These are phyloP conservation scores for Microcaecilia unicolor DNA, from an alignment of 2,797 vertebrate genomes.

Conservation along the genomic window DNA sequence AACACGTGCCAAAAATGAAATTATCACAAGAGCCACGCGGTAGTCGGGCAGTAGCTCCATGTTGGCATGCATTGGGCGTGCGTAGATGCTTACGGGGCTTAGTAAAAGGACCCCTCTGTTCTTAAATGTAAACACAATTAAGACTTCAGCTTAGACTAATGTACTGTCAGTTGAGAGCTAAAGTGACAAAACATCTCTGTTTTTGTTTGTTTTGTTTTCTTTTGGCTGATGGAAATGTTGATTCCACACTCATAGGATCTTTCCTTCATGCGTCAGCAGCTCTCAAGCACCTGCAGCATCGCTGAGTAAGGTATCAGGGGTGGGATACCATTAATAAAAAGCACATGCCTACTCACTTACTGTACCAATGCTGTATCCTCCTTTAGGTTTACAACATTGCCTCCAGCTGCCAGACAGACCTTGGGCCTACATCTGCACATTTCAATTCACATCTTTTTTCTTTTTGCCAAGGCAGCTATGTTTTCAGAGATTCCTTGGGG, in stretches of 20 bases:
- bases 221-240: background rate
- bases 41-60: too few relatives aligned
- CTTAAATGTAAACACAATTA: too few relatives aligned
- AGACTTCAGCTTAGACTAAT: too few relatives aligned
- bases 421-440: background rate
- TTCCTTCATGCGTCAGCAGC: constrained; percentile 3
- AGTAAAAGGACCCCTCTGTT: too few relatives aligned
- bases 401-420: constrained; percentile 4
- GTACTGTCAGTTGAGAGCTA: too few relatives aligned
- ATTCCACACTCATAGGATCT: background rate
- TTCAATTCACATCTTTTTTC: background rate
- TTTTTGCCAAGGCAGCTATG: constrained; percentile 24
- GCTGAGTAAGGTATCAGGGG: background rate
- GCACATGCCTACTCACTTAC: background rate
- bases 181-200: background rate
- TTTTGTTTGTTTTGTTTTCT: too few relatives aligned
- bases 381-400: background rate
- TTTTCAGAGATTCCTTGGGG: constrained; percentile 30
- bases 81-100: too few relatives aligned
- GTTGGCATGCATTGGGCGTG: too few relatives aligned
- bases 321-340: background rate
- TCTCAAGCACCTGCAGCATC: background rate
- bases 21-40: too few relatives aligned
- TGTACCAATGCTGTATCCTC: background rate
- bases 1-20: too few relatives aligned